phyloP scores from a whole-genome alignment of 2,113 vertebrate genomes.

The Asarcornis scutulata region DNA sequence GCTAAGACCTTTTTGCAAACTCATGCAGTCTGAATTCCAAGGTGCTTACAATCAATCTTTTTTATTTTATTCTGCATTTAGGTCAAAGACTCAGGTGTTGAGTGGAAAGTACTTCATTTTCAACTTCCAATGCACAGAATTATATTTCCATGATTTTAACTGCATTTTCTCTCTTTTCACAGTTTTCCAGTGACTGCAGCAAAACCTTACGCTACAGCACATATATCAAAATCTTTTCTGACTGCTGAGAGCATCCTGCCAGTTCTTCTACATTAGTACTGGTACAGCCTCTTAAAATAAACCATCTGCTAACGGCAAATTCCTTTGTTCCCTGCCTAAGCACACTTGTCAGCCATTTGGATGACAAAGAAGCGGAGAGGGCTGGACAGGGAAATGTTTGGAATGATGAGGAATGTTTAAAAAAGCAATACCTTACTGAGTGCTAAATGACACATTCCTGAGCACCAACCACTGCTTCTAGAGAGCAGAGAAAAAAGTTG shows the following conservation, averaged over 20 bases:
- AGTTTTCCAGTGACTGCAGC: constrained; percentile 26
- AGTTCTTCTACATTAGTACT: constrained; percentile 1
- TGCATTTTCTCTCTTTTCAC: neutral
- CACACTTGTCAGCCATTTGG: neutral
- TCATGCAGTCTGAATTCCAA: constrained; percentile 51
- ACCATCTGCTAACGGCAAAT: constrained; percentile 33
- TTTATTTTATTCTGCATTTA: neutral
- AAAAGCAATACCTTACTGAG: neutral
- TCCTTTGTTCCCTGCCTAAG: neutral
- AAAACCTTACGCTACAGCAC: constrained; percentile 23
- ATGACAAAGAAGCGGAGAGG: neutral
- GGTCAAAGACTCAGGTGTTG: neutral
- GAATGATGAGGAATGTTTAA: neutral
- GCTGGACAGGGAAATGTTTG: neutral
- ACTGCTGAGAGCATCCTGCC: constrained; percentile 14
- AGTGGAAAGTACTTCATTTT: neutral
- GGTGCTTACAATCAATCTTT: neutral
- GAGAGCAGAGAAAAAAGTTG: neutral
- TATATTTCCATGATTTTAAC: neutral
- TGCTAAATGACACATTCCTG: neutral
- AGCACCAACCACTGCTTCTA: neutral
- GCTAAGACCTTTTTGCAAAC: constrained; percentile 17
- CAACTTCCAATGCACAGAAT: neutral
- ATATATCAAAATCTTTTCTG: neutral
- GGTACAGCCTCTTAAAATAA: constrained; percentile 4